These are phyloP conservation scores for Alfaro cultratus DNA, from an alignment of 2,797 vertebrate genomes.

Conservation along the genomic window DNA sequence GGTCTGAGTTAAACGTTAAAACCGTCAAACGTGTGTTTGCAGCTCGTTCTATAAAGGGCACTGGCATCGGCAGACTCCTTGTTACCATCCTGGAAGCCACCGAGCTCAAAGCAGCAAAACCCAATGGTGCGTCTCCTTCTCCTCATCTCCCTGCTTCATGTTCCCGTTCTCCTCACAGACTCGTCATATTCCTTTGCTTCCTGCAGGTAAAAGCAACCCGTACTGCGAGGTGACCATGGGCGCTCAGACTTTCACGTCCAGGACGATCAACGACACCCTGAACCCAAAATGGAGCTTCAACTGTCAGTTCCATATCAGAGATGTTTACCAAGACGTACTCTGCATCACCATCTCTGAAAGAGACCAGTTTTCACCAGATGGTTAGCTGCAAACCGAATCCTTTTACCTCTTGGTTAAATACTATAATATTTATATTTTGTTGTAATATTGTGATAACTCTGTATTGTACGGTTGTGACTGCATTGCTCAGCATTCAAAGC, in stretches of 20 bases:
- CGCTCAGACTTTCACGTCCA: conserved; percentile 92
- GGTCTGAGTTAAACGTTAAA: conserved; percentile 1
- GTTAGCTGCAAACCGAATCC: conserved; percentile 72
- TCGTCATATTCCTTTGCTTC: background rate
- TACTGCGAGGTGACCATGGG: conserved; percentile 98
- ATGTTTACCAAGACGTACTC: conserved; percentile 95
- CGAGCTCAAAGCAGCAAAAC: conserved; percentile 90
- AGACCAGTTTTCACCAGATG: conserved; percentile 95
- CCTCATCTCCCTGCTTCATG: background rate
- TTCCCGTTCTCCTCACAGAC: background rate
- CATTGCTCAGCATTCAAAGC: no score
- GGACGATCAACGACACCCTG: conserved; percentile 90
- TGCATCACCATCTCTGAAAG: conserved; percentile 93
- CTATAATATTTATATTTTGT: background rate
- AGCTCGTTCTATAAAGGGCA: conserved; percentile 91
- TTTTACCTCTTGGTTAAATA: background rate
- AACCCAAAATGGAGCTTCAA: conserved; percentile 98
- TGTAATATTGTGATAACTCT: no score
- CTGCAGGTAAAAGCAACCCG: conserved; percentile 91
- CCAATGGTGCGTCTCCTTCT: conserved; percentile 84
- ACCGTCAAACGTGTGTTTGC: conserved; percentile 21
- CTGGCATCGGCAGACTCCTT: conserved; percentile 92
- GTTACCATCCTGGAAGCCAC: conserved; percentile 93
- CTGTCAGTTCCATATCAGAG: conserved; percentile 97
- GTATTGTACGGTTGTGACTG: no score